phyloP scores from a whole-genome alignment of 1,140 invertebrate species.

The Paraescarpia echinospica region DNA sequence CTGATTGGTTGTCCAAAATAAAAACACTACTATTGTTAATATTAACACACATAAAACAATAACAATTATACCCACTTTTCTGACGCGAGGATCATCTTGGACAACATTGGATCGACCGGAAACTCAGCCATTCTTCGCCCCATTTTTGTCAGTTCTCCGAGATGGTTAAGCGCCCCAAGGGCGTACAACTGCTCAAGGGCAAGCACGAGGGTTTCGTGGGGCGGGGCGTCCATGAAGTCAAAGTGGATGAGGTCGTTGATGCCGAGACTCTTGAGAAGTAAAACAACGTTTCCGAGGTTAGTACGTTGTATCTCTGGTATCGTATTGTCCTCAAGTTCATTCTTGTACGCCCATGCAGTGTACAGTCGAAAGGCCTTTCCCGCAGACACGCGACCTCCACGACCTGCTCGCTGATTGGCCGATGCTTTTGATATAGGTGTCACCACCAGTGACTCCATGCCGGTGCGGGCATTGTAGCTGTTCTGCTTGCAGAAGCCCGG shows the following conservation, averaged over 20 bases:
- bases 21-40: too few relatives aligned
- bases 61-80: constrained; percentile 74
- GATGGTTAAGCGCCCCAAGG: constrained; percentile 95
- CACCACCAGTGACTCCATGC: constrained; percentile 97
- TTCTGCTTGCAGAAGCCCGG: constrained; percentile 99
- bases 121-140: constrained; percentile 99
- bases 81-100: constrained; percentile 96
- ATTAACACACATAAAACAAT: background rate
- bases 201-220: constrained; percentile 90
- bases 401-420: constrained; percentile 56
- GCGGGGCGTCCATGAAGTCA: constrained; percentile 97
- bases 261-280: constrained; percentile 57
- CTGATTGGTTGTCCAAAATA: too few relatives aligned
- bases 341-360: constrained; percentile 86
- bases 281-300: constrained; percentile 59
- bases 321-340: constrained; percentile 97
- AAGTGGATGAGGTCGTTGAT: constrained; percentile 98
- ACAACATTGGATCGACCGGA: constrained; percentile 98
- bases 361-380: constrained; percentile 98
- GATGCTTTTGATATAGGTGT: constrained; percentile 90
- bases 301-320: constrained; percentile 76
- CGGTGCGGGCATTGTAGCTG: constrained; percentile 96
- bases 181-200: constrained; percentile 98
- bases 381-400: constrained; percentile 56
- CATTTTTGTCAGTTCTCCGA: constrained; percentile 93